phyloP scores from a whole-genome alignment of 2,797 vertebrate species.

The Phaenicophaeus curvirostris region DNA sequence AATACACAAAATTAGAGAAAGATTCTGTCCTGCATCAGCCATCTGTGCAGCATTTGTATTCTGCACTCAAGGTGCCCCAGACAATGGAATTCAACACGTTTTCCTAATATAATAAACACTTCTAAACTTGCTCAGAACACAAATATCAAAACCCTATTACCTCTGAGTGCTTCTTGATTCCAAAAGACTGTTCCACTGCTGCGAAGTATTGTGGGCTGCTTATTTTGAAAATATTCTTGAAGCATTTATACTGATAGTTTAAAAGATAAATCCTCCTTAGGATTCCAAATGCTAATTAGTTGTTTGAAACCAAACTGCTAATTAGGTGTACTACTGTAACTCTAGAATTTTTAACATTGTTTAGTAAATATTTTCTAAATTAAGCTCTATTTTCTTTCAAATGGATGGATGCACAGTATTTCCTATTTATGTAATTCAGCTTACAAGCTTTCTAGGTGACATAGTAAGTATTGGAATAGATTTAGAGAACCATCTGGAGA shows the following conservation, averaged over 20 bases:
- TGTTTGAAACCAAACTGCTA: neutral
- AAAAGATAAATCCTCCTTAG: neutral
- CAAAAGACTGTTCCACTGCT: neutral
- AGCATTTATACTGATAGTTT: neutral
- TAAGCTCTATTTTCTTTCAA: neutral
- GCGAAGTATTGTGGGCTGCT: fast-evolving
- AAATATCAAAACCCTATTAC: neutral
- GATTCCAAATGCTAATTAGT: neutral
- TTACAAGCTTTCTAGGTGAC: slow-evolving; percentile 35
- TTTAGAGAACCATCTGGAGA: slow-evolving; percentile 39
- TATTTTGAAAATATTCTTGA: neutral
- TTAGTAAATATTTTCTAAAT: neutral
- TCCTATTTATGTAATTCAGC: neutral
- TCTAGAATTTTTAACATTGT: neutral
- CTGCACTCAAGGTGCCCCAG: neutral
- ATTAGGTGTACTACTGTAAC: neutral
- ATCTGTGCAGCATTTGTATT: neutral
- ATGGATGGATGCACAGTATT: neutral
- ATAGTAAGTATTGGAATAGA: slow-evolving; percentile 21
- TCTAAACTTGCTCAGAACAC: neutral
- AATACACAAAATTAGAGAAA: neutral
- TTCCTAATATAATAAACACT: fast-evolving
- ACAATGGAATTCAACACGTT: neutral
- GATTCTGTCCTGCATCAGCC: too few species aligned
- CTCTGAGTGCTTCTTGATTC: neutral